phyloP scores from a whole-genome alignment of 1,140 invertebrate species.

The Tyrophagus putrescentiae region DNA sequence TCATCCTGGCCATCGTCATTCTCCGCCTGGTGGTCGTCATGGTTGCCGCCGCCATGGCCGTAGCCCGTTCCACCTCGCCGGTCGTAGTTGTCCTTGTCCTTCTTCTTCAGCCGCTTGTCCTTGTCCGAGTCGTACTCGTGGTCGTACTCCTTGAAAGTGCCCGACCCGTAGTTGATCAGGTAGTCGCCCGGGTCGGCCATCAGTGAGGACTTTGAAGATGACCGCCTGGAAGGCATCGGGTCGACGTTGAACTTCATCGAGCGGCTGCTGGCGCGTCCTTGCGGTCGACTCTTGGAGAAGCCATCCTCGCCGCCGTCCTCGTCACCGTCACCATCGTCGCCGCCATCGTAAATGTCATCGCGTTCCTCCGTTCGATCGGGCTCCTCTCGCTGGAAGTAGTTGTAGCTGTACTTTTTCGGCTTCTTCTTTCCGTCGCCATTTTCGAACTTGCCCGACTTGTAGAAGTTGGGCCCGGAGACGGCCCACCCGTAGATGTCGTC shows the following conservation, averaged over 20 bases:
- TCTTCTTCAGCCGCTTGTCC: neutral
- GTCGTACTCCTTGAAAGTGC: neutral
- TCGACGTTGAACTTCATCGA: too few species aligned
- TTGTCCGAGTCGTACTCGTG: conserved; percentile 7
- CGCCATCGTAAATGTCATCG: neutral
- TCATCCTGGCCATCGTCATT: neutral
- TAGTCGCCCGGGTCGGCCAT: too few species aligned
- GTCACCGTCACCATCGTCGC: neutral
- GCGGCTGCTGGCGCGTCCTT: too few species aligned
- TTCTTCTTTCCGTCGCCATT: neutral
- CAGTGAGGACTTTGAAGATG: too few species aligned
- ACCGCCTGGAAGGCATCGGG: too few species aligned
- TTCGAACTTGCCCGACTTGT: neutral
- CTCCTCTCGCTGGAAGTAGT: neutral
- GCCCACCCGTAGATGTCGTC: neutral
- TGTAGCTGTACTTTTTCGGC: neutral
- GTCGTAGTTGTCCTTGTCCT: neutral
- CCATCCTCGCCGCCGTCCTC: neutral
- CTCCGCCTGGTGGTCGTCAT: neutral
- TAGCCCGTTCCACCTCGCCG: too few species aligned
- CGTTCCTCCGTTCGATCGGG: neutral
- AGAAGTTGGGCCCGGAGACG: neutral
- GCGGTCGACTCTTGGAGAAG: too few species aligned
- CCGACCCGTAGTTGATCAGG: neutral
- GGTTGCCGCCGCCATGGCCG: neutral